Evolutionary conservation across 2,797 vertebrate genomes (phyloP).

Genomic region (Phataginus tricuspis): DNA sequence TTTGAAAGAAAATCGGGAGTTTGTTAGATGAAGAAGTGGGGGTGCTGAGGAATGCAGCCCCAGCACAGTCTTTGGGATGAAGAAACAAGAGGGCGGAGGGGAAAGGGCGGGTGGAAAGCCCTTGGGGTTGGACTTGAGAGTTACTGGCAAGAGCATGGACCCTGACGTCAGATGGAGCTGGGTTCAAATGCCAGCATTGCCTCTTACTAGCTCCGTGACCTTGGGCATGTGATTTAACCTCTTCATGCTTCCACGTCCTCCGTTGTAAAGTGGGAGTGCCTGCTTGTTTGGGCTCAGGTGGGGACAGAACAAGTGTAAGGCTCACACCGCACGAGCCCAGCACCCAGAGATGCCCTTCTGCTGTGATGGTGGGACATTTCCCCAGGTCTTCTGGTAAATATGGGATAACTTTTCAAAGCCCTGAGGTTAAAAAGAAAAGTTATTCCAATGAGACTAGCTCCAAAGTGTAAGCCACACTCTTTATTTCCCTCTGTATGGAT

Average conservation of each 20-base stretch:
- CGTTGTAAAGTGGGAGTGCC: background rate
- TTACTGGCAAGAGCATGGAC: background rate
- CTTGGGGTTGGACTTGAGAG: background rate
- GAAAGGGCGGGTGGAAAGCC: background rate
- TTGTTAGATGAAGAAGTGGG: background rate
- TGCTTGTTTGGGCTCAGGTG: background rate
- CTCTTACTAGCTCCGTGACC: background rate
- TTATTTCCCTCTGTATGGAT: constrained; percentile 43
- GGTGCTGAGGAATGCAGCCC: background rate
- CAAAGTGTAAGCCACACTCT: background rate
- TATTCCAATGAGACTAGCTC: background rate
- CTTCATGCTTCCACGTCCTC: background rate
- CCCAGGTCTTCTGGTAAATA: background rate
- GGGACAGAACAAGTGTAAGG: background rate
- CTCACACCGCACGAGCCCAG: background rate
- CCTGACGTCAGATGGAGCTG: background rate
- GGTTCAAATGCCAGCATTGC: background rate
- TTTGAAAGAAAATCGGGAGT: background rate
- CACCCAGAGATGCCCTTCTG: background rate
- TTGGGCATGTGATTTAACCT: background rate
- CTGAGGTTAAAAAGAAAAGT: background rate
- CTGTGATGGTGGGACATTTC: background rate
- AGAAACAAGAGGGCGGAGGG: background rate
- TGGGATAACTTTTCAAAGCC: background rate
- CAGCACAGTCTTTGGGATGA: background rate